A percentile compares a stretch with the other conserved stretches of the same genome.
Conservation (phyloP, 2,113 vertebrate genomes). For the cattle (Bos taurus) region ARS-UCD2.0 NC_037335.1:80596501-80597000, state of each 20-base stretch:
- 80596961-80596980: neutral
- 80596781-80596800: neutral
- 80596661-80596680: neutral
- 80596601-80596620: neutral
- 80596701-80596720: neutral
- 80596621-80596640: neutral
- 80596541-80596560: neutral
- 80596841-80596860: neutral
- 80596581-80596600: neutral
- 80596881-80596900: neutral
- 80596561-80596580: neutral
- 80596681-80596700: neutral
- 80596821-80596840: neutral
- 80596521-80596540: neutral
- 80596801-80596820: neutral
- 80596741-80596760: neutral
- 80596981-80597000: neutral
- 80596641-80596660: neutral
- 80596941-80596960: neutral
- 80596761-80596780: neutral
- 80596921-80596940: neutral
- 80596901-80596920: neutral
- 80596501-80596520: neutral
- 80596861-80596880: neutral
- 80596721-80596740: neutral